Evolutionary conservation across 2,888 invertebrate genomes (phyloP), one percentile per base, ranked within the genome.

Genomic region (Pristionchus fissidentatus): DNA sequence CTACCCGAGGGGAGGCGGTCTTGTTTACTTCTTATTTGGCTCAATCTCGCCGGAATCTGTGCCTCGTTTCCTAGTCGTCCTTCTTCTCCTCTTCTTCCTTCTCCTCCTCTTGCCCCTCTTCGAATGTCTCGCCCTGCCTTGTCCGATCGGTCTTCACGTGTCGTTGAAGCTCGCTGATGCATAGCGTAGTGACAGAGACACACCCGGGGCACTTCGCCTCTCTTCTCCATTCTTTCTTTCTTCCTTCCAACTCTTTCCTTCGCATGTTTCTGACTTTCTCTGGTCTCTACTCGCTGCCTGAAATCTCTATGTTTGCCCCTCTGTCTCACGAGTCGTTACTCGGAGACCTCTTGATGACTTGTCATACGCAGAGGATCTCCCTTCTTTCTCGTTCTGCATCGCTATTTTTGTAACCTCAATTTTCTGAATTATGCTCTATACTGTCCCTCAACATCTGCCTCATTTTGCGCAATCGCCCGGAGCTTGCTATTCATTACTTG

Each of bases 21-120:
- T 35, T 70, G 70, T 70, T 70, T 70, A 70, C 70, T 70, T 70
- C 41, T 70, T 70, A 70, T 70, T 70, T 70, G 41, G 41, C 70
- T 70, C 70, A 70, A 70, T 70, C 70, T 70, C 70, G 70, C 38
- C n/a, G 41, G 70, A 70, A 70, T 70, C n/a, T n/a, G 70, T 10
- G 29, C 38, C 62, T 35, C 38, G n/a, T n/a, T n/a, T n/a, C n/a
- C n/a, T n/a, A n/a, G n/a, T n/a, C n/a, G n/a, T n/a, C n/a, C n/a
- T n/a, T n/a, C n/a, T n/a, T n/a, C n/a, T n/a, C n/a, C n/a, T n/a
- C 62, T 66, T 38, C 38, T 66, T 66, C 35, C 62, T 22, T 66
- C 62, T 66, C 62, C n/a, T 32, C 52, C 3, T 52, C 60, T 60
- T 55, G 22, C 22, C 55, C 55, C n/a, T 55, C 13, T 22, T 19